phyloP scores from a whole-genome alignment of 1,140 invertebrate genomes.

The Paralvinella palmiformis region DNA sequence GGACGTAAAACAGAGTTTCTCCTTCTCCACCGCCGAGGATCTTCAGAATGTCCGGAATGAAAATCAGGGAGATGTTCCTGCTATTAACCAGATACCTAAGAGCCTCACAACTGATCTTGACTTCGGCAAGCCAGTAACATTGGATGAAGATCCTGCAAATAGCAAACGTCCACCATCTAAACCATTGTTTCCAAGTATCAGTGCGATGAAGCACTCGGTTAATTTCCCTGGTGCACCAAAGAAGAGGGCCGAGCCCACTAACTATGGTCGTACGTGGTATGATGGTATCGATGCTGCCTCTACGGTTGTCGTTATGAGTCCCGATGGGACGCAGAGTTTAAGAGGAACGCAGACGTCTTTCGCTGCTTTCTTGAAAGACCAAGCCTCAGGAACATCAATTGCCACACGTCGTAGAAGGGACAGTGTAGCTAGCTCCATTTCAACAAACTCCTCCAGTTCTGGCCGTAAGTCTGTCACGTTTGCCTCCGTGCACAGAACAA shows the following conservation, averaged over 20 bases:
- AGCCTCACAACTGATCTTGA: background rate
- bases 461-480: background rate
- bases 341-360: background rate
- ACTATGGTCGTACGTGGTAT: background rate
- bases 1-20: background rate
- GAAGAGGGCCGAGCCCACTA: background rate
- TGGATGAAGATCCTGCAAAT: no score
- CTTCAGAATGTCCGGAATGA: background rate
- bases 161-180: background rate
- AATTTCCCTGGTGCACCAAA: background rate
- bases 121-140: background rate
- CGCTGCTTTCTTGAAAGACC: background rate
- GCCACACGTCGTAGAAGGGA: background rate
- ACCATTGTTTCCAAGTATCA: conserved; percentile 2
- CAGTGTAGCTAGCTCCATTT: conserved; percentile 5
- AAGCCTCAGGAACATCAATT: background rate
- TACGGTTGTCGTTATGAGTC: background rate
- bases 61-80: background rate
- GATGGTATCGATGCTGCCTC: conserved; percentile 1
- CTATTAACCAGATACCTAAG: background rate
- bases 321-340: background rate
- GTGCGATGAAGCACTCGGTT: conserved; percentile 10
- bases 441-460: background rate
- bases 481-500: background rate
- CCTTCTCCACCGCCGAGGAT: background rate